Evolutionary conservation across 1,140 invertebrate genomes (phyloP).

Genomic region (Ridgeia piscesae): DNA sequence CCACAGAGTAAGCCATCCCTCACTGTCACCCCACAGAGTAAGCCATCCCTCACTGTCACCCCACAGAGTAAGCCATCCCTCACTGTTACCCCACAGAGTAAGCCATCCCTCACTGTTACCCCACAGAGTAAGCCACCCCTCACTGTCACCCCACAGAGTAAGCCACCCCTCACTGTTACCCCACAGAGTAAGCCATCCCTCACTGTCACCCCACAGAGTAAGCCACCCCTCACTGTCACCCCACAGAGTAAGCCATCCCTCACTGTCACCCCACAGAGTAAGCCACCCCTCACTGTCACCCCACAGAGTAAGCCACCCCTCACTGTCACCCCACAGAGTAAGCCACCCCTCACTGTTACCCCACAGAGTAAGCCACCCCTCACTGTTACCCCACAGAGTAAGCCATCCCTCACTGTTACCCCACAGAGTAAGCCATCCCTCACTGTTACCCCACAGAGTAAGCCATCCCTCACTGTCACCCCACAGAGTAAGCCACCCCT

Average conservation of each 20-base stretch:
- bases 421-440: background rate
- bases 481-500: background rate
- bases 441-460: too few relatives aligned
- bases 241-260: background rate
- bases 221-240: background rate
- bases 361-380: background rate
- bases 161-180: background rate
- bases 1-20: background rate
- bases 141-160: background rate
- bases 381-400: background rate
- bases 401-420: background rate
- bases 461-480: background rate
- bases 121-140: background rate
- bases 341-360: background rate
- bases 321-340: background rate
- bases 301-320: background rate
- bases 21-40: background rate
- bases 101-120: background rate
- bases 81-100: too few relatives aligned
- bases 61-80: background rate
- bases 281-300: background rate
- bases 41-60: background rate
- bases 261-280: too few relatives aligned
- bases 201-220: background rate
- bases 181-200: background rate